phyloP scores from a whole-genome alignment of 1,140 invertebrate species.

The Nasonia vitripennis region DNA sequence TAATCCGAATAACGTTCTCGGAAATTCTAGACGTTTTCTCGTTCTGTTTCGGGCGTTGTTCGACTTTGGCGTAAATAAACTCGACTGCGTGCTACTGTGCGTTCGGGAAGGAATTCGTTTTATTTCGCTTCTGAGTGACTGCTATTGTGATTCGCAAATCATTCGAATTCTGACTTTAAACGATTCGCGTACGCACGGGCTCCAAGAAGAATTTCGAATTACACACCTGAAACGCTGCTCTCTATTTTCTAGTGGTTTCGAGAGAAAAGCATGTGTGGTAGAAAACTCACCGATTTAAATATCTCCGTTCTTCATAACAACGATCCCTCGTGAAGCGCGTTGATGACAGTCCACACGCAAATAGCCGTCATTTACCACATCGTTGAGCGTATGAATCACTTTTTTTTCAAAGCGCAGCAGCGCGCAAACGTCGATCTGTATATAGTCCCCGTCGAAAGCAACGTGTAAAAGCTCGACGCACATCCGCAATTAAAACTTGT shows the following conservation, averaged over 20 bases:
- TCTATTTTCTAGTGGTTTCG: background rate
- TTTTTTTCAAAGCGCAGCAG: no score
- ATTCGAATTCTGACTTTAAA: no score
- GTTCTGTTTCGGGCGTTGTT: background rate
- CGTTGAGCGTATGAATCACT: no score
- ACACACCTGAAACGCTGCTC: background rate
- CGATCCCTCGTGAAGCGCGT: background rate
- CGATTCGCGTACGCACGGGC: no score
- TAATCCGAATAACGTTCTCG: background rate
- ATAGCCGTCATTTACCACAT: background rate
- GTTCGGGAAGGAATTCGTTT: no score
- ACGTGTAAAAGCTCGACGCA: no score
- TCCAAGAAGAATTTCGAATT: background rate
- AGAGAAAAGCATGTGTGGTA: background rate
- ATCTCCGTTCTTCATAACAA: background rate
- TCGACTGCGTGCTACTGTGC: background rate
- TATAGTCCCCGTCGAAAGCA: background rate
- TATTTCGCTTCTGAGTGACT: no score
- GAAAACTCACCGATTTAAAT: background rate
- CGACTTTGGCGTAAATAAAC: background rate
- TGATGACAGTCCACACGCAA: background rate
- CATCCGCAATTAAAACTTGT: no score
- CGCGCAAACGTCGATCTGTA: no score
- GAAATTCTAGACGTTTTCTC: background rate
- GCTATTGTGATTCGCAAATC: no score